A percentile compares a stretch with the other conserved stretches of the same genome.
Conservation (phyloP, 2,113 vertebrate species). For the Scomber scombrus region DNA sequence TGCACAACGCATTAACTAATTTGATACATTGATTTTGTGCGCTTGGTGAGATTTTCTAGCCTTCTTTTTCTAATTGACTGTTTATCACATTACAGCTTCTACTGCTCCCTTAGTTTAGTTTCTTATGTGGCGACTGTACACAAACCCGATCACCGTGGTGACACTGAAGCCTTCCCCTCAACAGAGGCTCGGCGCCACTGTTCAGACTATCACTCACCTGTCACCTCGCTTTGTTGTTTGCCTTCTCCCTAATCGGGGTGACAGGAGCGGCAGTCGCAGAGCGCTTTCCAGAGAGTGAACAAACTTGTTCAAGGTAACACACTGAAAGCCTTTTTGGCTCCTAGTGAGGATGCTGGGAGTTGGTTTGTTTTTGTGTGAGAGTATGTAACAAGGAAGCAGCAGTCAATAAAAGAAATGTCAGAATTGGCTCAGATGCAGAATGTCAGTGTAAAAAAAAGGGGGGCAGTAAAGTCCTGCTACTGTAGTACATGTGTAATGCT, state of each 20-base stretch:
- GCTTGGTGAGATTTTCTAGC: no score
- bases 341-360: not conserved
- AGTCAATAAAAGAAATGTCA: constrained; percentile 22
- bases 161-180: not conserved
- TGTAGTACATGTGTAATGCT: not conserved
- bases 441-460: not conserved
- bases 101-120: not conserved
- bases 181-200: not conserved
- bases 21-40: no score
- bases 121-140: not conserved
- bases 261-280: constrained; percentile 25
- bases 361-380: constrained; percentile 21
- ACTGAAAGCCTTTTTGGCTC: constrained; percentile 51
- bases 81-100: not conserved
- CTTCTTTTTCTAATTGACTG: no score
- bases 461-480: not conserved
- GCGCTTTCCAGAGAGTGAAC: constrained; percentile 18
- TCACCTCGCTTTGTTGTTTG: constrained; percentile 20
- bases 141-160: not conserved
- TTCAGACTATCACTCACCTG: constrained; percentile 24
- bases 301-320: constrained; percentile 22
- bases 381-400: constrained; percentile 23
- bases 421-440: not conserved
- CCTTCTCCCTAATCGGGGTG: constrained; percentile 9
- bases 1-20: no score